A percentile compares a stretch with the other conserved stretches of the same genome.
phyloP scores from a whole-genome alignment of 2,888 invertebrate genomes.

The Xanthia icteritia region DNA sequence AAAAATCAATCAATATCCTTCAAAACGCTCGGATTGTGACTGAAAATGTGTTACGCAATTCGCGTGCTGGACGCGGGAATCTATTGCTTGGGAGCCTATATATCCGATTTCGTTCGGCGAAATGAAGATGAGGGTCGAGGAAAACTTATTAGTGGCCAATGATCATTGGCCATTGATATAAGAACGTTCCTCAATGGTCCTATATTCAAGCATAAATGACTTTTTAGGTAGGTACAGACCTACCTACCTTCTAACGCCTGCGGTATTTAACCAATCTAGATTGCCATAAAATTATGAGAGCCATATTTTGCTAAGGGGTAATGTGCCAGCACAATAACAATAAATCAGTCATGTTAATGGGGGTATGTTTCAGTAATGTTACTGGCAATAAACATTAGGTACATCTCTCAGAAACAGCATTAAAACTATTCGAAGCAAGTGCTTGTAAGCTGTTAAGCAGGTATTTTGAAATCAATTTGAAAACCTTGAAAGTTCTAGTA shows the following conservation, averaged over 20 bases:
- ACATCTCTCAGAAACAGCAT: not conserved
- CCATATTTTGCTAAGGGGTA: constrained; percentile 17
- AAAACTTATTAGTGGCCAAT: not conserved
- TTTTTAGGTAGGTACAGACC: not conserved
- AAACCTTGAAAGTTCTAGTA: too few species aligned
- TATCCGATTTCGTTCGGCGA: not conserved
- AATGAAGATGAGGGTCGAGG: not conserved
- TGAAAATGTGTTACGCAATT: too few species aligned
- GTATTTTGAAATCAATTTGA: too few species aligned
- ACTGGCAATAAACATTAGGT: constrained; percentile 39
- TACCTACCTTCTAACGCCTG: not conserved
- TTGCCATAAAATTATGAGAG: constrained; percentile 7
- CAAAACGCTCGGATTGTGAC: too few species aligned
- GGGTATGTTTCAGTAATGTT: constrained; percentile 44
- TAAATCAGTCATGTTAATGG: constrained; percentile 44
- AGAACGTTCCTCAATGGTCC: not conserved
- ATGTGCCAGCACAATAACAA: constrained; percentile 43
- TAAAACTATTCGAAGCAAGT: not conserved
- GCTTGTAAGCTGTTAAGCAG: too few species aligned
- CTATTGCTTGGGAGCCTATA: not conserved
- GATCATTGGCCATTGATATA: not conserved
- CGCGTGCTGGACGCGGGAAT: not conserved
- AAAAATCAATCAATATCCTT: too few species aligned
- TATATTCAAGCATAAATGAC: not conserved
- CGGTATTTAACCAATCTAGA: not conserved